phyloP scores from a whole-genome alignment of 2,888 invertebrate species.

The Dorcus hopei region DNA sequence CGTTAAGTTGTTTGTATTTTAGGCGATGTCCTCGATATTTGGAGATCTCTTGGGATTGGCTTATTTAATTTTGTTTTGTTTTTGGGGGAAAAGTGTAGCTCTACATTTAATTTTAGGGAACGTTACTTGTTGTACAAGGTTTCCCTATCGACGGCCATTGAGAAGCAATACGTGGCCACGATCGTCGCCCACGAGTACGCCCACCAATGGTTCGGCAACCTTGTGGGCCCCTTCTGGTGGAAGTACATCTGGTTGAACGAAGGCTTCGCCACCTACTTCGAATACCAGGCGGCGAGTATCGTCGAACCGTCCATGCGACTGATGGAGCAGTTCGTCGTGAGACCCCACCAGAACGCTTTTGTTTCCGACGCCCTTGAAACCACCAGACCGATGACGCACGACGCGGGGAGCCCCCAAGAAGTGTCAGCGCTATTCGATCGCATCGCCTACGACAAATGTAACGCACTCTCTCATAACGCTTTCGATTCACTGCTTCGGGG shows the following conservation, averaged over 20 bases:
- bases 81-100: too few relatives aligned
- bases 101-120: constrained; percentile 1
- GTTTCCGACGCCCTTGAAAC: constrained; percentile 53
- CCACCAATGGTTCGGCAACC: constrained; percentile 70
- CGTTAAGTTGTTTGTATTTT: too few relatives aligned
- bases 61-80: too few relatives aligned
- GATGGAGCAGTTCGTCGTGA: constrained; percentile 47
- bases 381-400: constrained; percentile 53
- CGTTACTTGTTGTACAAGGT: constrained; percentile 7
- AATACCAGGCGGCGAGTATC: constrained; percentile 49
- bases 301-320: constrained; percentile 45
- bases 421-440: constrained; percentile 62
- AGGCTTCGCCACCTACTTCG: constrained; percentile 64
- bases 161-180: constrained; percentile 51
- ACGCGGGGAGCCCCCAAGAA: constrained; percentile 56
- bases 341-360: constrained; percentile 54
- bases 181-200: constrained; percentile 64
- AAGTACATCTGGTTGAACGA: constrained; percentile 64
- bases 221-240: constrained; percentile 65
- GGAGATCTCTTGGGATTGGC: too few relatives aligned
- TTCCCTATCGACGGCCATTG: constrained; percentile 41
- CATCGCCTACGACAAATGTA: constrained; percentile 63
- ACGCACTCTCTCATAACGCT: constrained; percentile 49
- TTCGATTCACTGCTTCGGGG: too few relatives aligned
- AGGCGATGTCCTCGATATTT: too few relatives aligned